Conservation (phyloP, 2,888 invertebrate species). For the Caenorhabditis sp. region DNA sequence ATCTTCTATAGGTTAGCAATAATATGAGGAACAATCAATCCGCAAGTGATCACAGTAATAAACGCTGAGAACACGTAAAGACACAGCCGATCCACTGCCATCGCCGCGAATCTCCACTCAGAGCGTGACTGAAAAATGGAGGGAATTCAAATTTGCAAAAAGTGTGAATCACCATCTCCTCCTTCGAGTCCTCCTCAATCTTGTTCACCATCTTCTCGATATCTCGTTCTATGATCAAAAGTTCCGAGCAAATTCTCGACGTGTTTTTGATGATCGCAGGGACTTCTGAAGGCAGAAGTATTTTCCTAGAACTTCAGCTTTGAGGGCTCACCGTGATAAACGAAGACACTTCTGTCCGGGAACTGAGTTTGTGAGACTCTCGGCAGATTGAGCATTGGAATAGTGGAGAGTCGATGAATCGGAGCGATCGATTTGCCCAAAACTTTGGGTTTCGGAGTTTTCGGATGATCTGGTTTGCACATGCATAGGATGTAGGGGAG, state of each 20-base stretch:
- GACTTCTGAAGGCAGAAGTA: slow-evolving; percentile 13
- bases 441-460: slow-evolving; percentile 73
- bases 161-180: slow-evolving; percentile 62
- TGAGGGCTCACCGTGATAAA: slow-evolving; percentile 22
- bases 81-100: slow-evolving; percentile 83
- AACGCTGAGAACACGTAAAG: slow-evolving; percentile 82
- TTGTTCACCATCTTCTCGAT: slow-evolving; percentile 66
- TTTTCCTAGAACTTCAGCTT: not conserved
- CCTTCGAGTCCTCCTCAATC: slow-evolving; percentile 67
- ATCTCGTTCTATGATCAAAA: slow-evolving; percentile 61
- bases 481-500: slow-evolving; percentile 72
- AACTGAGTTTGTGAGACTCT: slow-evolving; percentile 54
- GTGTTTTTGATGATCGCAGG: slow-evolving; percentile 61
- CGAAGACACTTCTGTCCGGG: slow-evolving; percentile 29
- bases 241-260: slow-evolving; percentile 63
- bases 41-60: slow-evolving; percentile 78
- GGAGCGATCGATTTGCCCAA: slow-evolving; percentile 71
- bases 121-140: slow-evolving; percentile 58
- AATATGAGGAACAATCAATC: slow-evolving; percentile 82
- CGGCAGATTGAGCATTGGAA: slow-evolving; percentile 69
- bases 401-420: slow-evolving; percentile 68
- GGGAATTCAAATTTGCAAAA: not conserved
- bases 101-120: slow-evolving; percentile 78
- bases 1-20: slow-evolving; percentile 69
- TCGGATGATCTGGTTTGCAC: slow-evolving; percentile 73